phyloP scores from a whole-genome alignment of 2,888 invertebrate species.

The Acronicta psi region DNA sequence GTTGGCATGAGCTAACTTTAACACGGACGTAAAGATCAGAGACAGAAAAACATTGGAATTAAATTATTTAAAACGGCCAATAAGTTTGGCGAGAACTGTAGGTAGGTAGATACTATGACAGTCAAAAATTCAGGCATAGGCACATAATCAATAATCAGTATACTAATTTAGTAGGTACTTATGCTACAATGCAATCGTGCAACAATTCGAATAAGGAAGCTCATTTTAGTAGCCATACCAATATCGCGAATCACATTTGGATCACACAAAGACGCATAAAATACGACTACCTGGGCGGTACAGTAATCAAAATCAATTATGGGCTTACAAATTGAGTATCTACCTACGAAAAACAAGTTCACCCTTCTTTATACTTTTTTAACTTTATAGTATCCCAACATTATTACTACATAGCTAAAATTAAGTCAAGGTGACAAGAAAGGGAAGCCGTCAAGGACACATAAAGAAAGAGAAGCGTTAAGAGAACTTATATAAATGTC shows the following conservation, averaged over 20 bases:
- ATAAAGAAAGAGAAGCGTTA: constrained; percentile 23
- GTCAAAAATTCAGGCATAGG: no score
- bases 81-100: no score
- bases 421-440: constrained; percentile 32
- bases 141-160: no score
- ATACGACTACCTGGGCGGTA: constrained; percentile 39
- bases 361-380: constrained; percentile 39
- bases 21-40: no score
- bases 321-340: constrained; percentile 14
- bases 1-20: no score
- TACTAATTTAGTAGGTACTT: not conserved
- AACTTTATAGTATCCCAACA: constrained; percentile 31
- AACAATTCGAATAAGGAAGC: constrained; percentile 31
- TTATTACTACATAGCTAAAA: constrained; percentile 29
- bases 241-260: constrained; percentile 43
- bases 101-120: no score
- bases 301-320: constrained; percentile 18
- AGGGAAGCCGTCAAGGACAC: constrained; percentile 32
- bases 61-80: no score
- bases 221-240: constrained; percentile 14
- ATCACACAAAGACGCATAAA: constrained; percentile 23
- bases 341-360: constrained; percentile 42
- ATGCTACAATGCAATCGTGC: constrained; percentile 20
- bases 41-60: no score
- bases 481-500: constrained; percentile 54